phyloP scores from a whole-genome alignment of 2,113 vertebrate genomes.

The Embiotoca jacksoni region DNA sequence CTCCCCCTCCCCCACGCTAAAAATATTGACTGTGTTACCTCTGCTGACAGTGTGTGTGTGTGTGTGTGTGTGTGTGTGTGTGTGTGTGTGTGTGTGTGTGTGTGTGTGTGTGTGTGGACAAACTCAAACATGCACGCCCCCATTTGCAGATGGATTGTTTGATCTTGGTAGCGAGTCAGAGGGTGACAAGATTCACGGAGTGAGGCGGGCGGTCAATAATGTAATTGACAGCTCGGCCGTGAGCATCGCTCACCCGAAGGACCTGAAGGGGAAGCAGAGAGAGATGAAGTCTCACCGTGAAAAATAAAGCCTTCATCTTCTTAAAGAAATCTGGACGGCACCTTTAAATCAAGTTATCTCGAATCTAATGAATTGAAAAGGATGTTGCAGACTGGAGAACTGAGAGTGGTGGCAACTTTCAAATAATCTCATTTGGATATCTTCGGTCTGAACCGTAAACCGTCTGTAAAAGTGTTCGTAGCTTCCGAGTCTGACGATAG shows the following conservation, averaged over 20 bases:
- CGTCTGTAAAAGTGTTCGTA: too few species aligned
- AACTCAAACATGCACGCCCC: not conserved
- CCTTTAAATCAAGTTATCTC: not conserved
- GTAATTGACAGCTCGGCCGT: conserved; percentile 30
- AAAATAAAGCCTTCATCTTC: not conserved
- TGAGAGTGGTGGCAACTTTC: too few species aligned
- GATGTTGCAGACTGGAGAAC: too few species aligned
- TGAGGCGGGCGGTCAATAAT: conserved; percentile 31
- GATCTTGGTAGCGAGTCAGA: not conserved
- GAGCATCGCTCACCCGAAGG: conserved; percentile 16
- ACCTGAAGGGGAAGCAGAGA: not conserved
- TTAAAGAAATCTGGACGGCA: too few species aligned
- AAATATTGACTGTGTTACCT: conserved; percentile 56
- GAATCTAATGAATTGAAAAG: not conserved
- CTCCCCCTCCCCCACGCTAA: not conserved
- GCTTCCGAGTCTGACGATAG: too few species aligned
- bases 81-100: too few species aligned
- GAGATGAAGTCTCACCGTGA: too few species aligned
- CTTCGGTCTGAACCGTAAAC: too few species aligned
- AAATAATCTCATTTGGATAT: too few species aligned
- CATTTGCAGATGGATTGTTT: conserved; percentile 12
- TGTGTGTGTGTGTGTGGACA: conserved; percentile 5
- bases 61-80: too few species aligned
- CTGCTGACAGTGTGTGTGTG: conserved; percentile 36
- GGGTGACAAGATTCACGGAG: not conserved